Base-by-base conservation (phyloP, 2,113 vertebrate species). In the Jaculus jaculus region DNA sequence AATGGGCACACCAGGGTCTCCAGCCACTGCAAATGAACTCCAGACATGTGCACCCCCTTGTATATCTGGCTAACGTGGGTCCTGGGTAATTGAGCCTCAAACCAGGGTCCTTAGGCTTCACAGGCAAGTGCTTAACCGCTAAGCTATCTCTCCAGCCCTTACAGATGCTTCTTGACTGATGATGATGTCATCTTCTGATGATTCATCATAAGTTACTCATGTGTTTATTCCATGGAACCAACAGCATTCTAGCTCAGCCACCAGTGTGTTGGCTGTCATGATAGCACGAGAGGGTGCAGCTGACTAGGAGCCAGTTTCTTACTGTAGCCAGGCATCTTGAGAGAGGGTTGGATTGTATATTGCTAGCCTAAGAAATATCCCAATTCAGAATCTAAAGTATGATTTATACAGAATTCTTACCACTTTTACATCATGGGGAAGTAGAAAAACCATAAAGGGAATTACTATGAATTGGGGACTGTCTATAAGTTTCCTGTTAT, bases 281-380 rank as follows among this genome's bases (percentile, higher is more conserved):
- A 7, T 28, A 5, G 15, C 20, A 4, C 0, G 11, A 20, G 24
- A 7, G 1, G n/a, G 12, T 30, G 8, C 15, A 4, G 3, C 65
- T 47, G 23, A 18, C 8, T 47, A 8, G 42, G 65, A 23, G 30
- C 42, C 51, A 39, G 42, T 42, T 24, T 3, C 39, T 11, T 68
- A 17, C 65, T 32, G 18, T 26, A 1, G 6, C 26, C 18, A 4
- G 12, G 26, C 16, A n/a, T 32, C 30, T 84, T 42, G 5, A 20
- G 18, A 65, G 18, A 30, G 18, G 18, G 24, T 23, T 15, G 2
- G 80, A 47, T 6, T 12, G 28, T 63, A 9, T 32, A 26, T 37
- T 28, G 8, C 24, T 32, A 69, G 65, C 65, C 30, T 69, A 42
- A 30, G 21, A 23, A 82, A 32, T 69, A 30, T 7, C 32, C 16